Percentiles rank a stretch among this genome's conserved stretches.
phyloP scores from a whole-genome alignment of 1,140 invertebrate genomes.

The Lasaia peninsularis region DNA sequence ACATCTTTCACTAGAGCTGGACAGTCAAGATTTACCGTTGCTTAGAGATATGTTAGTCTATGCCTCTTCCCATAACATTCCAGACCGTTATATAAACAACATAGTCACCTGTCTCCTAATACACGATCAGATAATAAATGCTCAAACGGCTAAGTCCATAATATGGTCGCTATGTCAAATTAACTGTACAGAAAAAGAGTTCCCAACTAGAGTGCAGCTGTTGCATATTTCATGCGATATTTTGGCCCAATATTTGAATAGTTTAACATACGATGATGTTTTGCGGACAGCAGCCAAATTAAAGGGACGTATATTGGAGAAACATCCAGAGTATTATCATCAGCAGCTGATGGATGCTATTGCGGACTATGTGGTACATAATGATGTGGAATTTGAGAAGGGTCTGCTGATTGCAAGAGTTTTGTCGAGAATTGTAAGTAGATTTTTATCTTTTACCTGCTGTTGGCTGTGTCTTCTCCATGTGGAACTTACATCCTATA shows the following conservation, averaged over 20 bases:
- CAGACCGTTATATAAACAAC: slow-evolving; percentile 67
- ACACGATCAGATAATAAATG: slow-evolving; percentile 63
- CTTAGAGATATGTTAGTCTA: slow-evolving; percentile 76
- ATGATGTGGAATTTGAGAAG: slow-evolving; percentile 73
- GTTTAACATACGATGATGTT: slow-evolving; percentile 68
- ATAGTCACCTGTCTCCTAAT: slow-evolving; percentile 68
- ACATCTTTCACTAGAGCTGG: slow-evolving; percentile 75
- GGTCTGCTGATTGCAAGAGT: slow-evolving; percentile 68
- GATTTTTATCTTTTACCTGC: too few relatives aligned
- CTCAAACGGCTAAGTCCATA: slow-evolving; percentile 64
- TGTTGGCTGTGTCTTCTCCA: too few relatives aligned
- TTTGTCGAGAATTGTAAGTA: slow-evolving; percentile 77
- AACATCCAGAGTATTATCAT: slow-evolving; percentile 78
- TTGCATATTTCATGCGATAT: slow-evolving; percentile 66
- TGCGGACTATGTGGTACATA: slow-evolving; percentile 65
- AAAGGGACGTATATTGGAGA: slow-evolving; percentile 53
- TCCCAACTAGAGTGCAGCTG: slow-evolving; percentile 60
- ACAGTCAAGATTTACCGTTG: slow-evolving; percentile 69
- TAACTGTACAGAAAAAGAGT: slow-evolving; percentile 47
- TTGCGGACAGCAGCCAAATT: slow-evolving; percentile 66
- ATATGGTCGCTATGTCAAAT: slow-evolving; percentile 73
- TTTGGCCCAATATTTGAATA: slow-evolving; percentile 58
- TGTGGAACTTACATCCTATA: too few relatives aligned
- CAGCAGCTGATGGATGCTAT: slow-evolving; percentile 76
- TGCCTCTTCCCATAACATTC: slow-evolving; percentile 68